Evolutionary conservation across 2,797 vertebrate genomes (phyloP).

Genomic region (Falco berigora): DNA sequence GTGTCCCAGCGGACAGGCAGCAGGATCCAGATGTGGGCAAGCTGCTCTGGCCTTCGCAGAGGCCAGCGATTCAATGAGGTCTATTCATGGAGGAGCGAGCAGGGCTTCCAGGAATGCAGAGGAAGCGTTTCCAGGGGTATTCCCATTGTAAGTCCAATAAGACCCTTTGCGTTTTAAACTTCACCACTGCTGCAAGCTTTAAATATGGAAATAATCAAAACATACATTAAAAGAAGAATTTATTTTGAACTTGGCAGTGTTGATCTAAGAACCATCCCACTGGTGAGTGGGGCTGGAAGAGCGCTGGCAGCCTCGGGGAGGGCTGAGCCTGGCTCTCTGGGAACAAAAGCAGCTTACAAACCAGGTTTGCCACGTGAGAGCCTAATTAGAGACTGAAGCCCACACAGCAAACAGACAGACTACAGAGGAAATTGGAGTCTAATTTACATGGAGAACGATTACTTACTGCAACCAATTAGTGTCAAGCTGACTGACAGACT

Average conservation of each 20-base stretch:
- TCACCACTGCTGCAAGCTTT: neutral
- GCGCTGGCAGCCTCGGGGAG: neutral
- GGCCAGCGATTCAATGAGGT: neutral
- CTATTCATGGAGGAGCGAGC: neutral
- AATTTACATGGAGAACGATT: slow-evolving; percentile 61
- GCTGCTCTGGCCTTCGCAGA: neutral
- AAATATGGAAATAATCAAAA: slow-evolving; percentile 11
- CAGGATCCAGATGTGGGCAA: neutral
- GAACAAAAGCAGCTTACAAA: slow-evolving; percentile 56
- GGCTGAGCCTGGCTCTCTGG: neutral
- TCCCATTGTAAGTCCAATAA: neutral
- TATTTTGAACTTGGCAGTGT: neutral
- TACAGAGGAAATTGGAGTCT: slow-evolving; percentile 59
- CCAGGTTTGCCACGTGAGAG: slow-evolving; percentile 36
- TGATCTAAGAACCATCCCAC: neutral
- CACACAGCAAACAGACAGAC: slow-evolving; percentile 53
- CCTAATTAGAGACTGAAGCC: slow-evolving; percentile 48
- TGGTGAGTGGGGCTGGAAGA: rapidly evolving
- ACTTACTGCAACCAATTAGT: slow-evolving; percentile 64
- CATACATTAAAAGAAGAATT: neutral
- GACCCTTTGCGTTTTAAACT: neutral
- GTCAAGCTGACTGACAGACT: slow-evolving; percentile 59
- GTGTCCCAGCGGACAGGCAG: neutral
- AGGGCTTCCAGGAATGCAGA: neutral
- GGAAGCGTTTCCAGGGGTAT: neutral